Evolutionary conservation across 1,140 invertebrate genomes (phyloP), one percentile per base, ranked within the genome.

Genomic region (Frieseomelitta varia): DNA sequence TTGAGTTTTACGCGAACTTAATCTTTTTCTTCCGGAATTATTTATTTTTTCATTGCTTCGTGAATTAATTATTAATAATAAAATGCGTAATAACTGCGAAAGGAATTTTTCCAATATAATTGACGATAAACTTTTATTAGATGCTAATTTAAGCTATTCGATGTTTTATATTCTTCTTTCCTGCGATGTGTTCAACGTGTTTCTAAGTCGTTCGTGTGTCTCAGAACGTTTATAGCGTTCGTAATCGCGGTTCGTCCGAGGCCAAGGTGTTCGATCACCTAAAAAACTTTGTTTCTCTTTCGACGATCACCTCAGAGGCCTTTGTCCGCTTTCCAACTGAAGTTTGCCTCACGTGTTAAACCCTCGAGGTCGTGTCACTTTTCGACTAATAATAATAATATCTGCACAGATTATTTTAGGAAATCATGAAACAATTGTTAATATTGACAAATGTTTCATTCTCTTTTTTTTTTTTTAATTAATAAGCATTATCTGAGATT

Each of bases 271-370:
- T 69, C 21, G 51, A 51, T 12, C 30, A 55, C 12, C 15, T 55
- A 39, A 79, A 69, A 79, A 79, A 79, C 24, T n/a, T 67, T 34
- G 24, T 79, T 55, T 51, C 14, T 53, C 61, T 19, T 67, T 79
- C 21, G 30, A 19, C 51, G 65, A 39, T 10, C 21, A 17, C 17
- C 65, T 30, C 2, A 1, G 8, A 39, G 24, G 65, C 27, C 27
- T 69, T 71, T 76, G 56, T 47, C 34, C 65, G 53, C 24, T 21
- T 34, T 55, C 21, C 12, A 10, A 69, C 10, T 47, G 77, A 69
- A 77, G 65, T 77, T 65, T 34, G 0, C 15, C 11, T 55, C 24
- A 1, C 24, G 6, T 19, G 55, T 11, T 30, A n/a, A 24, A 15
- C 39, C n/a, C 11, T 14, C 21, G 30, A 27, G 61, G 61, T 39